Conservation (phyloP, 2,113 vertebrate species). For the Neotoma lepida region DNA sequence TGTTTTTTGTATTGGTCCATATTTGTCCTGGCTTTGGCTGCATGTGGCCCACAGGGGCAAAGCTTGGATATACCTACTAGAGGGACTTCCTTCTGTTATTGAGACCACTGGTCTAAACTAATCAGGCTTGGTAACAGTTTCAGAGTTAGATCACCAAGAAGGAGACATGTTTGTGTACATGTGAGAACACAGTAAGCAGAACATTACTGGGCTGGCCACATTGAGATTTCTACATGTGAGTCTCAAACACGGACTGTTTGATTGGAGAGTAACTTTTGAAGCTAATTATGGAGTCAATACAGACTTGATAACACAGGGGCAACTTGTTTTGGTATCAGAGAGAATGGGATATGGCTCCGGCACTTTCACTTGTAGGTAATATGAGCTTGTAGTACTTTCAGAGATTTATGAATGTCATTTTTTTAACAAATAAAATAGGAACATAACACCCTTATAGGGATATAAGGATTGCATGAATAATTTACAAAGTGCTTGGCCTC, state of each 20-base stretch:
- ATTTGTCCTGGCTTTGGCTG: not conserved
- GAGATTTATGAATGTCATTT: not conserved
- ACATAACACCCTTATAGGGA: not conserved
- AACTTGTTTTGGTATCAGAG: not conserved
- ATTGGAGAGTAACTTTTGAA: not conserved
- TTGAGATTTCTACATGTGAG: not conserved
- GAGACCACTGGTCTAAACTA: not conserved
- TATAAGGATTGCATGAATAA: not conserved
- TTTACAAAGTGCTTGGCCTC: not conserved
- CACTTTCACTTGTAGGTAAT: not conserved
- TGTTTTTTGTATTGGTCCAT: not conserved
- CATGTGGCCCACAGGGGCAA: not conserved
- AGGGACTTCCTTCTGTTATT: not conserved
- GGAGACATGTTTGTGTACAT: not conserved
- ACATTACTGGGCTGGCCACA: not conserved
- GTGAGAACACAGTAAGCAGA: not conserved
- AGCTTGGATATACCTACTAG: not conserved
- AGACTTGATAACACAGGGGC: not conserved
- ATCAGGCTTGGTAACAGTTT: not conserved
- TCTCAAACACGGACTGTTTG: not conserved
- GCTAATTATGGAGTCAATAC: not conserved
- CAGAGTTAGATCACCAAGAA: not conserved
- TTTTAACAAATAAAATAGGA: conserved; percentile 23
- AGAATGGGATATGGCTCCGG: not conserved
- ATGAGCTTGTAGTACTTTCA: not conserved